phyloP scores from a whole-genome alignment of 2,888 invertebrate species.

The Acanthoscelides obtectus region DNA sequence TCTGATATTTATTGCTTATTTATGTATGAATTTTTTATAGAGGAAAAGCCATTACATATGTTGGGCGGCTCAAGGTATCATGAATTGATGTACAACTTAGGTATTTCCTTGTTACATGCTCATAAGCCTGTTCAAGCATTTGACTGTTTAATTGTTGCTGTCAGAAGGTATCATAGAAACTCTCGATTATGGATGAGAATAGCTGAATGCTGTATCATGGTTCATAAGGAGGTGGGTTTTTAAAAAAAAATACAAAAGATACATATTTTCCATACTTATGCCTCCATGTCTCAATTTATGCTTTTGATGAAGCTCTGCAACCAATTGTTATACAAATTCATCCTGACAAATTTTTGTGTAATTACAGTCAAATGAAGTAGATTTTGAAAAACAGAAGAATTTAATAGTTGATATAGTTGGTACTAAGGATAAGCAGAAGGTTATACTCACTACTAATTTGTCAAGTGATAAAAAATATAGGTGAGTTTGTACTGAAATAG shows the following conservation, averaged over 20 bases:
- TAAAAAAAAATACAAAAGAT: slow-evolving; percentile 2
- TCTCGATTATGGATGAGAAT: slow-evolving; percentile 88
- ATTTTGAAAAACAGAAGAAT: slow-evolving; percentile 58
- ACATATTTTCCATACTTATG: too few relatives aligned
- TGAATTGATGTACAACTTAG: slow-evolving; percentile 75
- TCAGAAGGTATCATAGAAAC: slow-evolving; percentile 81
- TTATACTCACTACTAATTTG: slow-evolving; percentile 54
- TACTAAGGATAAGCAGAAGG: slow-evolving; percentile 56
- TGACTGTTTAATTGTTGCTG: slow-evolving; percentile 82
- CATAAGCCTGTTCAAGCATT: slow-evolving; percentile 82
- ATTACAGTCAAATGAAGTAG: slow-evolving; percentile 56
- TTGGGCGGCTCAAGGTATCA: slow-evolving; percentile 58
- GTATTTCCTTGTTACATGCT: slow-evolving; percentile 76
- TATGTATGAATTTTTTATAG: slow-evolving; percentile 23
- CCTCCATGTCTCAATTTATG: background rate
- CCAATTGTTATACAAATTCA: too few relatives aligned
- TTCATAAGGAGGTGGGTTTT: slow-evolving; percentile 49
- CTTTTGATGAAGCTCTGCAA: background rate
- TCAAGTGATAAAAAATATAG: slow-evolving; percentile 54
- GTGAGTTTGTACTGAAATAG: slow-evolving; percentile 30
- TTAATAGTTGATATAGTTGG: slow-evolving; percentile 58
- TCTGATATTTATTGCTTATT: too few relatives aligned
- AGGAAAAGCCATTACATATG: slow-evolving; percentile 56
- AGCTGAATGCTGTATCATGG: slow-evolving; percentile 84
- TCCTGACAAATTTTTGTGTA: too few relatives aligned